Evolutionary conservation across 35 echinoderm and acorn worm species (phyloP), one percentile per base, ranked within the genome.

Genomic region (Anneissia japonica): DNA sequence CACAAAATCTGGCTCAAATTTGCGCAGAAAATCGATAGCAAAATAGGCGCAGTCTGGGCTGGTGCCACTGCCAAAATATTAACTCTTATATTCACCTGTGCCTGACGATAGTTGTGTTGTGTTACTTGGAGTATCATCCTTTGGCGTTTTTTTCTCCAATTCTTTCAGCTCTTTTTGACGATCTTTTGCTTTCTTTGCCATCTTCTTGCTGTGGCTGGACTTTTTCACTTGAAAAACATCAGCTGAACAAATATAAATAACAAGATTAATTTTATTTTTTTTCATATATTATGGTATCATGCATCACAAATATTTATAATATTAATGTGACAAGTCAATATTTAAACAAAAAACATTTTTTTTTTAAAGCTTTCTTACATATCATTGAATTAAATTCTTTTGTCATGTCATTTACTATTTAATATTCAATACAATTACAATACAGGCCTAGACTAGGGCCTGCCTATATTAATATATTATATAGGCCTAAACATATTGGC

Each of bases 141-240:
- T 31, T 74, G 31, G 6, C 33, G 51, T 31, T 41, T 78, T 36
- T 4, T 36, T 89, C 16, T 72, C 87, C 28, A 32, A 43, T 43
- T 79, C 46, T 39, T 56, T 81, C n/a, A 79, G 36, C 55, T 85
- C 80, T 89, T 77, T 72, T 41, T 88, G 83, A 32, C 83, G 83
- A 73, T 97, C 91, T 76, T 93, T 87, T 36, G 90, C 75, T 77
- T 97, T 97, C 73, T 90, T 97, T 16, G 85, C 89, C 39, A 90
- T 74, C 46, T 93, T 92, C 39, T 87, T 88, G 39, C 91, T 97
- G 76, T 91, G 86, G 34, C 85, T 90, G 4, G 91, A 91, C 75
- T 97, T 97, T 83, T 97, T 97, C 75, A 97, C 83, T 76, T 97
- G 85, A 77, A 97, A 97, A 11, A 91, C 88, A 55, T 97, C 95